Evolutionary conservation across 2,888 invertebrate genomes (phyloP).

Genomic region (Chironomus tentans): DNA sequence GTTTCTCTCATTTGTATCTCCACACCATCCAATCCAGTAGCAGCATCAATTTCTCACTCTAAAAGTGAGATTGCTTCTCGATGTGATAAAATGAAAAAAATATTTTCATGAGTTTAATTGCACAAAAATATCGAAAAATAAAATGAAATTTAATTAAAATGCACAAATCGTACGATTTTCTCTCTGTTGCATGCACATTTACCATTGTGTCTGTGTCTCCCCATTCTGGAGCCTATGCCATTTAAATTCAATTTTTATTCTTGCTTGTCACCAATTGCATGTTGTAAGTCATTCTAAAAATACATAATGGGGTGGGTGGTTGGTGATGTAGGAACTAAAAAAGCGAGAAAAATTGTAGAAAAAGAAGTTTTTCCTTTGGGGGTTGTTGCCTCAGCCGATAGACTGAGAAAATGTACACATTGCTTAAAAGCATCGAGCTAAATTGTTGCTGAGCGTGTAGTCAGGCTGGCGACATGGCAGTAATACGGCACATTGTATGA

Average conservation of each 20-base stretch:
- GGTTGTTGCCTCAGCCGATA: not conserved
- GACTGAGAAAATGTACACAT: not conserved
- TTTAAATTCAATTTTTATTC: not conserved
- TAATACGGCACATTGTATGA: not conserved
- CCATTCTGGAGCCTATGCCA: not conserved
- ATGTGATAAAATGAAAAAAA: too few relatives aligned
- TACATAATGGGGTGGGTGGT: not conserved
- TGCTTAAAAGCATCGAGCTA: not conserved
- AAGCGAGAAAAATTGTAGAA: not conserved
- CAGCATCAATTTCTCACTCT: too few relatives aligned
- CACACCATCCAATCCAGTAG: too few relatives aligned
- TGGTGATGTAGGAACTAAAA: not conserved
- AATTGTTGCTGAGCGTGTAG: not conserved
- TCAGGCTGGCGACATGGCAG: conserved; percentile 10
- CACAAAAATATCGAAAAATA: not conserved
- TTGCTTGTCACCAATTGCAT: not conserved
- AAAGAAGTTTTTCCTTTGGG: not conserved
- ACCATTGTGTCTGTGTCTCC: not conserved
- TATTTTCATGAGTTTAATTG: not conserved
- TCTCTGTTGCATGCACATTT: not conserved
- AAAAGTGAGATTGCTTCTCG: too few relatives aligned
- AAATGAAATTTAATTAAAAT: not conserved
- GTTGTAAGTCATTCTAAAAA: not conserved
- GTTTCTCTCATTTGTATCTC: too few relatives aligned
- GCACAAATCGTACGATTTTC: not conserved